Evolutionary conservation across 2,888 invertebrate genomes (phyloP).

Genomic region (Latheticus oryzae): DNA sequence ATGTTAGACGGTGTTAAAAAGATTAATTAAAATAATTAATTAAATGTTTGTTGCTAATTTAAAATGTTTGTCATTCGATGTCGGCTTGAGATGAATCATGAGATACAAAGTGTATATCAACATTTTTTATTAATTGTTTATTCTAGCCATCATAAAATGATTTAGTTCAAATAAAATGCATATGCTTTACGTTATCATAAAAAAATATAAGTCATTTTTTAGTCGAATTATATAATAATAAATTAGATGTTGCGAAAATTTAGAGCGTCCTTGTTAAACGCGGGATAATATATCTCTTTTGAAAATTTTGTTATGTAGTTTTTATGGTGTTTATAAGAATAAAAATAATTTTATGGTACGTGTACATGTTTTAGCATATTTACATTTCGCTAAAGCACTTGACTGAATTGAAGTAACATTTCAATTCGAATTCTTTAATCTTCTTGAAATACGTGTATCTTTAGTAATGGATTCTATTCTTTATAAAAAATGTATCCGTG

Average conservation of each 20-base stretch:
- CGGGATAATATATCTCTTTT: constrained; percentile 34
- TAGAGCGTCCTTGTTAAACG: constrained; percentile 24
- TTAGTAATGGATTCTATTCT: constrained; percentile 9
- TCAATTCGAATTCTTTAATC: constrained; percentile 27
- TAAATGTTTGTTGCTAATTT: too few species aligned
- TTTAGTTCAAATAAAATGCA: constrained; percentile 6
- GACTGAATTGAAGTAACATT: constrained; percentile 26
- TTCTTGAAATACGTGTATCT: constrained; percentile 14
- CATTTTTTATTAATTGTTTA: too few species aligned
- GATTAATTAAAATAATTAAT: too few species aligned
- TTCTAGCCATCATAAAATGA: constrained; percentile 6
- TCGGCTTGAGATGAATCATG: constrained; percentile 1
- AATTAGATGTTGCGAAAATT: constrained; percentile 35
- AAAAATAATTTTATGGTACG: constrained; percentile 39
- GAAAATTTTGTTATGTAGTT: constrained; percentile 36
- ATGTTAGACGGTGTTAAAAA: too few species aligned
- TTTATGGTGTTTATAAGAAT: constrained; percentile 41
- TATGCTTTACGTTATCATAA: not conserved
- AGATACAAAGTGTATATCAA: too few species aligned
- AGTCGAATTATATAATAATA: constrained; percentile 30
- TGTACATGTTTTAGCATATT: constrained; percentile 31
- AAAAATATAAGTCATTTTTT: too few species aligned
- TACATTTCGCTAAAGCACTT: constrained; percentile 33
- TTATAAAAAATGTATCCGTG: constrained; percentile 33
- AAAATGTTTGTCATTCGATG: too few species aligned